A percentile compares a stretch with the other conserved stretches of the same genome.
Evolutionary conservation across 2,797 vertebrate genomes (phyloP).

Genomic region (Peromyscus melanophrys): DNA sequence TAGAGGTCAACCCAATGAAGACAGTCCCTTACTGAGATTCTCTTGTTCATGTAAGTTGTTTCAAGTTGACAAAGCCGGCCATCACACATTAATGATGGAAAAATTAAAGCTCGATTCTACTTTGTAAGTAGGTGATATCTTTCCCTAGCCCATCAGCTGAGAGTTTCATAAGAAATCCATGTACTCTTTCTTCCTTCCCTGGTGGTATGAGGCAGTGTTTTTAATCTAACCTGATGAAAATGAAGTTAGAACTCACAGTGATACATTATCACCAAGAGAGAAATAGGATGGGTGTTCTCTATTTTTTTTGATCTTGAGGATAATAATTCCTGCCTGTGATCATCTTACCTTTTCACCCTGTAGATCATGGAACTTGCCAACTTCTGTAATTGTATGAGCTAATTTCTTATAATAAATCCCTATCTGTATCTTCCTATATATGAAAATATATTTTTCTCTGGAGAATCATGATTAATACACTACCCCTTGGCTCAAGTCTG

Average conservation of each 20-base stretch:
- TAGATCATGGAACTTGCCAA: not conserved
- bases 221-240: not conserved
- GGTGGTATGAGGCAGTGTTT: not conserved
- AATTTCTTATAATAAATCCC: not conserved
- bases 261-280: not conserved
- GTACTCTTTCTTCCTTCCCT: not conserved
- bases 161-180: not conserved
- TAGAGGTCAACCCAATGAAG: not conserved
- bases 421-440: not conserved
- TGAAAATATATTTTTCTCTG: not conserved
- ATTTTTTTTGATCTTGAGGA: not conserved
- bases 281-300: not conserved
- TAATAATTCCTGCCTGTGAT: conserved; percentile 13
- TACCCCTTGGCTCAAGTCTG: not conserved
- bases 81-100: not conserved
- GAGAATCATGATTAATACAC: not conserved
- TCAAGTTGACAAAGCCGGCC: not conserved
- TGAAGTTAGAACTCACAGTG: not conserved
- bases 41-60: not conserved
- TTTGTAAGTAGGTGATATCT: not conserved
- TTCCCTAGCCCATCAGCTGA: not conserved
- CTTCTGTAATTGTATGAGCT: not conserved
- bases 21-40: not conserved
- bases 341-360: not conserved
- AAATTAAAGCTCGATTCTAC: not conserved